Evolutionary conservation across 2,888 invertebrate genomes (phyloP).

Genomic region (Nephrotoma flavescens): DNA sequence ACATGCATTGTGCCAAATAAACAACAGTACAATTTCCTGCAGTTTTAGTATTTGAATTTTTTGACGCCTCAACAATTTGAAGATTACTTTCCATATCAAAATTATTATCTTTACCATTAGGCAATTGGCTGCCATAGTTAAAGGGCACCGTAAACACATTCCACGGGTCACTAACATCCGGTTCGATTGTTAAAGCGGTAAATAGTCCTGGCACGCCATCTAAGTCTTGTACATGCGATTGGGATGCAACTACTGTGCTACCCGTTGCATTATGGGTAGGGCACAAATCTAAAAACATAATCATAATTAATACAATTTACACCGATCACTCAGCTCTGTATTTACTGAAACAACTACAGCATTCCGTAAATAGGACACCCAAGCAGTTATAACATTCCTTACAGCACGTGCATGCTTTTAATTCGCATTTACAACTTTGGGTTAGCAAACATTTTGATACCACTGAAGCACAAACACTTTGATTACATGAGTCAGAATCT

Average conservation of each 20-base stretch:
- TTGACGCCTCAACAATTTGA: constrained; percentile 40
- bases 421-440: constrained; percentile 89
- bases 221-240: constrained; percentile 74
- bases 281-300: constrained; percentile 58
- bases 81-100: constrained; percentile 47
- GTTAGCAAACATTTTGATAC: constrained; percentile 95
- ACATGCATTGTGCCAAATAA: constrained; percentile 78
- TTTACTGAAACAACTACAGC: constrained; percentile 96
- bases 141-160: constrained; percentile 68
- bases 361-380: constrained; percentile 77
- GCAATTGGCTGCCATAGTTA: constrained; percentile 52
- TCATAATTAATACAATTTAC: constrained; percentile 5
- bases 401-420: constrained; percentile 83
- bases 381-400: constrained; percentile 86
- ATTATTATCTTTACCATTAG: constrained; percentile 40
- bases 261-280: constrained; percentile 68
- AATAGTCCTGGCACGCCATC: constrained; percentile 76
- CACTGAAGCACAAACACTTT: constrained; percentile 87
- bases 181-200: constrained; percentile 62
- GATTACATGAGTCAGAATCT: constrained; percentile 51
- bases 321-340: constrained; percentile 13
- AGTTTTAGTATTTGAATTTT: constrained; percentile 33
- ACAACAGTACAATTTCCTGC: constrained; percentile 81
- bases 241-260: constrained; percentile 51
- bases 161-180: constrained; percentile 65